Conservation (phyloP, 2,113 vertebrate genomes). For the Tricholaema leucomelas region DNA sequence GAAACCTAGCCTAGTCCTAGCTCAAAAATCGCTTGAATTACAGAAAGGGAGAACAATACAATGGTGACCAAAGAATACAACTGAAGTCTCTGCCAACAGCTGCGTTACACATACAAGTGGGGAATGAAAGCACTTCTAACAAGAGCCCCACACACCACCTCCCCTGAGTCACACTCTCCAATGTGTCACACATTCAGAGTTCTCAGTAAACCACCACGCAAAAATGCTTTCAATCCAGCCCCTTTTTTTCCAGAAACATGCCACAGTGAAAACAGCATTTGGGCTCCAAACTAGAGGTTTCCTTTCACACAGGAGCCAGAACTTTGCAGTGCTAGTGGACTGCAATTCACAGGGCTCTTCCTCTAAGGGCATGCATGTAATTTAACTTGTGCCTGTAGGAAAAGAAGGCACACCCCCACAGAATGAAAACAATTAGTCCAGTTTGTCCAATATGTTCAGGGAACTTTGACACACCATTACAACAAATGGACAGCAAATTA, state of each 20-base stretch:
- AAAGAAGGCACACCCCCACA: not conserved
- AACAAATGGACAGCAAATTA: not conserved
- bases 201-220: not conserved
- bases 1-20: not conserved
- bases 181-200: accelerated
- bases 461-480: not conserved
- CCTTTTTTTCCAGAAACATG: not conserved
- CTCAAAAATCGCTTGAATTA: not conserved
- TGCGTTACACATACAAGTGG: not conserved
- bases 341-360: accelerated
- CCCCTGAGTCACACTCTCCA: not conserved
- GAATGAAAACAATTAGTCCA: not conserved
- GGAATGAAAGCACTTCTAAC: not conserved
- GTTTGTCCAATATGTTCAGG: not conserved
- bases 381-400: not conserved
- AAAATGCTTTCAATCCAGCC: not conserved
- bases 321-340: not conserved
- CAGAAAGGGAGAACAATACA: accelerated
- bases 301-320: not conserved
- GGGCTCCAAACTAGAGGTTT: not conserved
- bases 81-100: not conserved
- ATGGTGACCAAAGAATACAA: not conserved
- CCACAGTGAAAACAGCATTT: not conserved
- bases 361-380: accelerated
- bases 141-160: not conserved